These are phyloP conservation scores for Gortyna flavago DNA, from an alignment of 2,888 invertebrate species.

Conservation along the genomic window DNA sequence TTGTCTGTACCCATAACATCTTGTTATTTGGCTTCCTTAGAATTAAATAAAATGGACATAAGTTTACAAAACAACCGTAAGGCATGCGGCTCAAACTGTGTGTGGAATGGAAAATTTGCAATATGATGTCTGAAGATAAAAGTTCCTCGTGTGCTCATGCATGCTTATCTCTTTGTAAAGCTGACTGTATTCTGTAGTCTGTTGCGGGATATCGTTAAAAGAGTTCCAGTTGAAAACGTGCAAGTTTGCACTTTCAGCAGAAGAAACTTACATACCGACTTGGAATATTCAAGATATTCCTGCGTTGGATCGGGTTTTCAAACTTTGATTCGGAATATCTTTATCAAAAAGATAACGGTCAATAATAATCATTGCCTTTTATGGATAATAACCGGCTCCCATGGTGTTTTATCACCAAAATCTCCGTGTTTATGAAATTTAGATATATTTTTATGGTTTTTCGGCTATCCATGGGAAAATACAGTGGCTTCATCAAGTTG, in stretches of 20 bases:
- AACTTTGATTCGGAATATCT: constrained; percentile 55
- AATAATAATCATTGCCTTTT: constrained; percentile 65
- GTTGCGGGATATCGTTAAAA: neutral
- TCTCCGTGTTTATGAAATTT: constrained; percentile 74
- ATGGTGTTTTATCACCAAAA: constrained; percentile 72
- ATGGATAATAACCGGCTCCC: constrained; percentile 69
- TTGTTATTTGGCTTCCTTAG: neutral
- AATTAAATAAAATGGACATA: neutral
- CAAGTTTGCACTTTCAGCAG: constrained; percentile 4
- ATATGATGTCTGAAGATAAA: neutral
- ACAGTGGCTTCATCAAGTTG: constrained; percentile 70
- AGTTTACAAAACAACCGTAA: neutral
- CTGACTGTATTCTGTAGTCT: neutral
- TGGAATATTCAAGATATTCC: constrained; percentile 12
- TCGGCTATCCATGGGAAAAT: constrained; percentile 68
- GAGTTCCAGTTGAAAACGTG: constrained; percentile 7
- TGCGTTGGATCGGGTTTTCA: constrained; percentile 31
- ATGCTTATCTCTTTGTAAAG: constrained; percentile 1
- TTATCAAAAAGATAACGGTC: constrained; percentile 59
- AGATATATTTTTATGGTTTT: constrained; percentile 69
- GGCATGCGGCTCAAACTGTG: neutral
- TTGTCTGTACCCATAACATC: neutral
- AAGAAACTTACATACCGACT: neutral
- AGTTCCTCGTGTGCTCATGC: constrained; percentile 6
- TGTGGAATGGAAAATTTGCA: neutral